Evolutionary conservation across 2,888 invertebrate species (phyloP), one percentile per base, ranked within the genome.

Genomic region (Diarsia rubi): DNA sequence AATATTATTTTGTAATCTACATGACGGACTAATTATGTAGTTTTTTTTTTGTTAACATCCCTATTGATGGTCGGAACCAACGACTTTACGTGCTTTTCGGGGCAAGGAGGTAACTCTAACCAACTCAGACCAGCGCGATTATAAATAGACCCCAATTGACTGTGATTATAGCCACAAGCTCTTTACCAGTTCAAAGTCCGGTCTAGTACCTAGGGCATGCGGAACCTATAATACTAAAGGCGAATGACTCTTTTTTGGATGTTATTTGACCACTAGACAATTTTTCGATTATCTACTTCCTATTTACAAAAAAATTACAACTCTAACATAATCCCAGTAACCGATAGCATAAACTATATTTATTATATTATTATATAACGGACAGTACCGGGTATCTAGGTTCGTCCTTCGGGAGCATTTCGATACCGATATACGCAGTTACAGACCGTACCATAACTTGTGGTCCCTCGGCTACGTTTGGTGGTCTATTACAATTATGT

Each of bases 401-500:
- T 85, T 87, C 88, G 90, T 89, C 93, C 89, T 87, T 16, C 31
- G 88, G 89, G 93, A 89, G 86, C 82, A 74, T 90, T 91, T 89
- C 88, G 89, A 88, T 89, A 90, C 88, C 89, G 88, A 90, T 90
- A 90, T 88, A 88, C 81, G 86, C 84, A 84, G 85, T 90, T 89
- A 89, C 86, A 87, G 87, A 87, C 87, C 85, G 87, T 85, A 86
- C 88, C 88, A 87, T 90, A 89, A 91, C 91, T 91, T 88, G 86
- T 64, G 86, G 86, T 90, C 91, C 91, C 92, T 83, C 69, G 88
- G 72, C 85, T 84, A 87, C 86, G 81, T 88, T 92, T 88, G 87
- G 83, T 81, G 86, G 86, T 88, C 89, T 88, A 90, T 90, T 91
- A 90, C 87, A 89, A 92, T 91, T 88, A 90, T 88, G 78, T 88